Base-by-base conservation (phyloP, 2,797 vertebrate species). In the Chromobotia macracanthus region DNA sequence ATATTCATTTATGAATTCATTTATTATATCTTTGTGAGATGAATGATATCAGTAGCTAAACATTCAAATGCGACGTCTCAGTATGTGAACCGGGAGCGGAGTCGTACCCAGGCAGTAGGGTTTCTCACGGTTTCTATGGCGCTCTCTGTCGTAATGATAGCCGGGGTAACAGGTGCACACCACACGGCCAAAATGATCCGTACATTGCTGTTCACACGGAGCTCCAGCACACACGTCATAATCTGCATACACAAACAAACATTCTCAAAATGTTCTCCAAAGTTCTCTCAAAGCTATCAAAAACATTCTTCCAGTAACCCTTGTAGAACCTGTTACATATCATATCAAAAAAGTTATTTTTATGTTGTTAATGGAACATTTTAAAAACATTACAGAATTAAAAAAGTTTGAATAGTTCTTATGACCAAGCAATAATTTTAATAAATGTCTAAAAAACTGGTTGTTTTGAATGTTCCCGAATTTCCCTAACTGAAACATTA, bases 121-220 rank as follows among this genome's bases (percentile, higher is more conserved):
- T 80, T 95, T 97, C 88, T 97, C 93, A 25, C 95, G 91, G 84
- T 93, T 97, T 81, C 94, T 92, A 91, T 99, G 97, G 74, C 95
- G 93, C 77, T 98, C 96, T 0, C 97, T 94, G 84, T 99, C 95
- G 0, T 98, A 99, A 19, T 94, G 95, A 86, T 95, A 99, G 3
- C 97, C 97, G 0, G 92, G 89, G 68, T 99, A 99, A 88, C 97
- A 99, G 1, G 97, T 99, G 86, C 97, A 99, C 18, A 98, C 89
- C 48, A 99, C 96, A 0, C 96, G 93, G 7, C 97, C 97, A 3
- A 99, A 99, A 87, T 98, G 96, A 78, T 99, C 97, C 0, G 97
- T 99, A 80, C 97, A 99, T 87, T 99, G 97, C 84, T 99, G 97
- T 86, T 99, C 97, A 0, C 97, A 99, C 46, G 97, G 97, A 65